These are phyloP conservation scores for Acrocephalus kingi DNA, from an alignment of 2,113 vertebrate genomes.

Conservation along the genomic window DNA sequence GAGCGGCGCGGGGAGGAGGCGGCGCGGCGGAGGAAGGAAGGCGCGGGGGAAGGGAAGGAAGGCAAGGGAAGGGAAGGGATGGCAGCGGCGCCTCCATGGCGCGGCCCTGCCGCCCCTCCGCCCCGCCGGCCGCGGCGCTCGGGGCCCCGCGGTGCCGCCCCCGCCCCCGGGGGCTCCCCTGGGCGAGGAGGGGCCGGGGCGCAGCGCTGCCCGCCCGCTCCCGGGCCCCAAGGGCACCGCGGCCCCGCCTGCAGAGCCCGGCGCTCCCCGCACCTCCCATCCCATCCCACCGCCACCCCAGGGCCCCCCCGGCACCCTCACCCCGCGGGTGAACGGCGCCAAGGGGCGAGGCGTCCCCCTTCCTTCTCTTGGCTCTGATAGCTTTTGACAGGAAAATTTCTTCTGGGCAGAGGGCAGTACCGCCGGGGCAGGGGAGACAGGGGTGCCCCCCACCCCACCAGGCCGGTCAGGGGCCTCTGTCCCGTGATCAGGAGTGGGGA, in stretches of 20 bases:
- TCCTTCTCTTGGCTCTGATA: background rate
- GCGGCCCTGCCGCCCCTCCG: background rate
- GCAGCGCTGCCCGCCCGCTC: background rate
- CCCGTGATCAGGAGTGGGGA: background rate
- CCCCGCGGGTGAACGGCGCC: background rate
- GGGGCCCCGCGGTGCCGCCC: background rate
- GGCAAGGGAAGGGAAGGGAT: background rate
- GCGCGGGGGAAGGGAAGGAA: background rate
- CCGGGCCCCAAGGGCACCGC: background rate
- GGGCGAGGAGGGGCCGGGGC: background rate
- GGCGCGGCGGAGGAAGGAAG: background rate
- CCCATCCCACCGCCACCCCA: accelerated
- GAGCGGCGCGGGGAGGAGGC: background rate
- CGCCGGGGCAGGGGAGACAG: accelerated
- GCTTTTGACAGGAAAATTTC: background rate
- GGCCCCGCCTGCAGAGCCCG: background rate
- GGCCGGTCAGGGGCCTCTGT: background rate
- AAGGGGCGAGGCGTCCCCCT: background rate
- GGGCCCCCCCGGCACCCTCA: background rate
- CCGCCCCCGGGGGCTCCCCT: background rate
- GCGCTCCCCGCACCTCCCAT: background rate
- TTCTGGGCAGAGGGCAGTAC: background rate
- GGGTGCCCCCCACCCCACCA: accelerated
- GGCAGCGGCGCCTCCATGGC: background rate
- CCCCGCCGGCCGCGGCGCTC: background rate